Base-by-base conservation (phyloP, 2,113 vertebrate species). In the Numenius arquata region DNA sequence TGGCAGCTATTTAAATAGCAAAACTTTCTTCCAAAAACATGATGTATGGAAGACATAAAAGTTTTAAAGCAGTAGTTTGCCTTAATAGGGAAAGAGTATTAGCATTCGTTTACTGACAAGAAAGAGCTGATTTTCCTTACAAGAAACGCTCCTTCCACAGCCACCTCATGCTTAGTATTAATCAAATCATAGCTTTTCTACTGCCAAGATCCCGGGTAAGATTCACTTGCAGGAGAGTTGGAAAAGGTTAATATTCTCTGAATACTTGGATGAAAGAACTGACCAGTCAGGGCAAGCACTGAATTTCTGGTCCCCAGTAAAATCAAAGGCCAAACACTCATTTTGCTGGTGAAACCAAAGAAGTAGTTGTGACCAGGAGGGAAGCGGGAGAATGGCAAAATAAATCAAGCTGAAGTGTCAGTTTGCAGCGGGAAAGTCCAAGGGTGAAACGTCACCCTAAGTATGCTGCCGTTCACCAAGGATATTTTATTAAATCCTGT, bases 1-100 rank as follows among this genome's bases (percentile, higher is more conserved):
- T 96, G 97, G 93, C 96, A 97, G 94, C 88, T 96, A 95, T 94
- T 97, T 98, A 96, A 97, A 95, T 95, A 97, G 95, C 94, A 97
- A 97, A 98, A 96, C 84, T 97, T 97, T 97, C 87, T 95, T 96
- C 88, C 95, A 95, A 92, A 98, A 96, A 89, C 90, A 79, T 97
- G 94, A 97, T 97, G 79, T 96, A 97, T 95, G 59, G 85, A 83
- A 80, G 83, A 84, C 87, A 97, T 96, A 94, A 97, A 97, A 95
- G 84, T 97, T 97, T 96, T 93, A 96, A 96, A 97, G 95, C 82
- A 50, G 58, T 47, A 94, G 78, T 63, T 85, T 91, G 67, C 17
- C 85, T 97, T 97, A 96, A 97, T 94, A 94, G 63, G 92, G 43
- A 92, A 94, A 85, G 59, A 59, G 48, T 95, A 77, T 98, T 95